Evolutionary conservation across 2,797 vertebrate species (phyloP).

Genomic region (Lophius americanus): DNA sequence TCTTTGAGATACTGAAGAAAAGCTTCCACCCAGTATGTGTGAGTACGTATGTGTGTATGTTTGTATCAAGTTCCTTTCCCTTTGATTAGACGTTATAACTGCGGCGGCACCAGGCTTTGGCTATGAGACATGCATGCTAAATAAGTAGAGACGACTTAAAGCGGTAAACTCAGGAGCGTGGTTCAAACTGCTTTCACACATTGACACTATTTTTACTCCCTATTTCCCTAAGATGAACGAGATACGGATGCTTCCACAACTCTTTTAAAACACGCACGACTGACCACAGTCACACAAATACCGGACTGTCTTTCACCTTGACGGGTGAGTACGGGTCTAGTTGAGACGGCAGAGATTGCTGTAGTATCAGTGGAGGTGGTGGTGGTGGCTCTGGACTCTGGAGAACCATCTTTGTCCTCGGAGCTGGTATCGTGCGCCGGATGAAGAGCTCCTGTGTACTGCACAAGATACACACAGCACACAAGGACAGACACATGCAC

Average conservation of each 20-base stretch:
- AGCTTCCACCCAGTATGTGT: conserved; percentile 38
- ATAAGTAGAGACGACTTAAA: conserved; percentile 27
- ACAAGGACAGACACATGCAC: conserved; percentile 13
- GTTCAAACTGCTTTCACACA: conserved; percentile 18
- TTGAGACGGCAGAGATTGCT: conserved; percentile 60
- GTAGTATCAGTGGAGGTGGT: conserved; percentile 57
- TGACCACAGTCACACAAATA: conserved; percentile 8
- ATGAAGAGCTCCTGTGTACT: conserved; percentile 77
- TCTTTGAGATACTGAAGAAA: conserved; percentile 33
- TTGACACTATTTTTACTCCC: conserved; percentile 24
- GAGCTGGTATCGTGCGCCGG: conserved; percentile 81
- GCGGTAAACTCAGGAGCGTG: conserved; percentile 30
- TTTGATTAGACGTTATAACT: conserved; percentile 63
- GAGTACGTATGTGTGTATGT: conserved; percentile 61
- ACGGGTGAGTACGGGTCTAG: conserved; percentile 72
- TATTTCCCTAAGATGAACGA: conserved; percentile 21
- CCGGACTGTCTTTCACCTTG: conserved; percentile 73
- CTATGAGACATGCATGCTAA: conserved; percentile 52
- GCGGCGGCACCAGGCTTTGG: conserved; percentile 40
- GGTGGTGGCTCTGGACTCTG: conserved; percentile 55
- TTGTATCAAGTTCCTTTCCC: conserved; percentile 32
- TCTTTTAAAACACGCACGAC: conserved; percentile 6
- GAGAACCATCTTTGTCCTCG: conserved; percentile 75
- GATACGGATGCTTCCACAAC: conserved; percentile 18
- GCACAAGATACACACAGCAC: conserved; percentile 14